Percentiles rank a stretch among this genome's conserved stretches.
Evolutionary conservation across 1,140 invertebrate species (phyloP).

Genomic region (Zaprionus tsacasi): DNA sequence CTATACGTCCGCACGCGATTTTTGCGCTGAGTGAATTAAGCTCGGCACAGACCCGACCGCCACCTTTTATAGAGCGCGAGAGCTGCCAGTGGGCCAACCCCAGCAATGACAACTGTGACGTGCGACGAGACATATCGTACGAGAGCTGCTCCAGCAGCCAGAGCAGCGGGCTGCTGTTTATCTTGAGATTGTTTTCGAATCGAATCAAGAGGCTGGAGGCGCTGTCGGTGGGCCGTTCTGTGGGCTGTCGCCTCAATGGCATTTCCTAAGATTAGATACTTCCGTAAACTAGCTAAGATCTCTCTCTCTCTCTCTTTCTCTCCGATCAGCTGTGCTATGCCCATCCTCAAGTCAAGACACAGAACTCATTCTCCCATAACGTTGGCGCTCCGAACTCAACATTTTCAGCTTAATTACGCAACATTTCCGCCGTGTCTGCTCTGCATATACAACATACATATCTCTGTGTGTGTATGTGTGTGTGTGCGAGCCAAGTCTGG

Average conservation of each 20-base stretch:
- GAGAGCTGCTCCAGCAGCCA: not conserved
- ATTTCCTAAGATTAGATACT: conserved; percentile 54
- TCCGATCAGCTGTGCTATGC: conserved; percentile 24
- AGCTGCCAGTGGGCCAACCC: conserved; percentile 50
- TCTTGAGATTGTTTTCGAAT: conserved; percentile 54
- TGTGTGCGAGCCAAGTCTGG: conserved; percentile 47
- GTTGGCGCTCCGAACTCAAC: conserved; percentile 34
- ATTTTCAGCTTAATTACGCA: conserved; percentile 66
- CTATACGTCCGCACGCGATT: conserved; percentile 79
- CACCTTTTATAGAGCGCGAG: conserved; percentile 73
- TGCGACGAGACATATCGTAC: conserved; percentile 13
- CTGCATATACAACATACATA: not conserved
- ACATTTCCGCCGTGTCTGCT: conserved; percentile 53
- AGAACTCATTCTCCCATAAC: conserved; percentile 66
- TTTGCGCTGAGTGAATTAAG: conserved; percentile 80
- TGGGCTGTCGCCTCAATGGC: conserved; percentile 24
- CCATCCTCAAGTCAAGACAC: not conserved
- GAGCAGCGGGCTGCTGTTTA: conserved; percentile 56
- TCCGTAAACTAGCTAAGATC: conserved; percentile 4
- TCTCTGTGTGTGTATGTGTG: not conserved
- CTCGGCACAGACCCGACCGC: conserved; percentile 53
- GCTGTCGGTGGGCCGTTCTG: conserved; percentile 23
- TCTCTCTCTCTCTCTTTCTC: not conserved
- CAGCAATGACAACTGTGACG: conserved; percentile 70
- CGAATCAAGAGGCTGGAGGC: conserved; percentile 42